Evolutionary conservation across 2,888 invertebrate genomes (phyloP).

Genomic region (Cotesia congregata): DNA sequence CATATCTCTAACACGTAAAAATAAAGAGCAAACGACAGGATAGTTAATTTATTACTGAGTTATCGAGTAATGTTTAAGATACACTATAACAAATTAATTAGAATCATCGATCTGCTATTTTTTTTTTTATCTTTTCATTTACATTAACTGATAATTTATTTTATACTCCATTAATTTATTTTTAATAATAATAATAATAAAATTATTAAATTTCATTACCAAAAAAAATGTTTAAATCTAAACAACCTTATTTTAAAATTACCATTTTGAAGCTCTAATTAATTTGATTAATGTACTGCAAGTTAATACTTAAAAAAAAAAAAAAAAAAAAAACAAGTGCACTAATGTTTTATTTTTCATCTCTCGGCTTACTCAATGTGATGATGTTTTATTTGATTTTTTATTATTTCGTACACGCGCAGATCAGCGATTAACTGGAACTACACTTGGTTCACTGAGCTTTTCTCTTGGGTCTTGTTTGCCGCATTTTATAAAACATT

Average conservation of each 20-base stretch:
- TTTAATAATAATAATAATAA: no score
- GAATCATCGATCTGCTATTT: constrained; percentile 45
- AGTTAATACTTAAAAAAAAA: not conserved
- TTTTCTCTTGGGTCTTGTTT: constrained; percentile 3
- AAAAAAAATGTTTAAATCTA: no score
- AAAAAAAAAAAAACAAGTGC: not conserved
- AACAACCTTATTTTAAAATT: no score
- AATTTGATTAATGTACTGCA: no score
- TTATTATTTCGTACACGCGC: constrained; percentile 2
- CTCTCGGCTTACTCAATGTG: not conserved
- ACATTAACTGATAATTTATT: not conserved
- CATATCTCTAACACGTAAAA: constrained; percentile 16
- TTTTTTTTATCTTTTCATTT: not conserved
- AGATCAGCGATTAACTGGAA: constrained; percentile 6
- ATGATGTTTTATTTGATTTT: not conserved
- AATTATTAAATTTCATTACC: no score
- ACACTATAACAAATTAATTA: constrained; percentile 59
- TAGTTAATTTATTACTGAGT: constrained; percentile 52
- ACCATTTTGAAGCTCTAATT: no score
- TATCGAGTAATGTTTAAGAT: constrained; percentile 49
- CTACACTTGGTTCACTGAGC: not conserved
- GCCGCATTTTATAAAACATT: constrained; percentile 5
- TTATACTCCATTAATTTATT: no score
- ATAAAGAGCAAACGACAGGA: constrained; percentile 36
- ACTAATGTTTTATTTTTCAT: not conserved